A percentile compares a stretch with the other conserved stretches of the same genome.
phyloP scores from a whole-genome alignment of 2,888 invertebrate genomes.

The Ophion obscuratus region DNA sequence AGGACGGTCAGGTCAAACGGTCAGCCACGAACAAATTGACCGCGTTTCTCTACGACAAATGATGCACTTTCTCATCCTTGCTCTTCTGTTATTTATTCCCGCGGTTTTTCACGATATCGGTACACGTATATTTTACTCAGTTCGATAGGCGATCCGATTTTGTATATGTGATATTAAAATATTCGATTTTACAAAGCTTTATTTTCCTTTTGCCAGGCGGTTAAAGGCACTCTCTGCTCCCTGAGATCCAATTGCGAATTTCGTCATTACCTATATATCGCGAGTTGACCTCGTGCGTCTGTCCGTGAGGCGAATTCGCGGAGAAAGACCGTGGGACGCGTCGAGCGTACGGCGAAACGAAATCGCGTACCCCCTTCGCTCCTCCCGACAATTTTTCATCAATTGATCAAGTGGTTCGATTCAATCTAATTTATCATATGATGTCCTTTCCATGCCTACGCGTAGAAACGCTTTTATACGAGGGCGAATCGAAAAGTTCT shows the following conservation, averaged over 20 bases:
- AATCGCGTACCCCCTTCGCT: not conserved
- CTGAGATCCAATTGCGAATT: constrained; percentile 25
- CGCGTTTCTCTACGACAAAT: constrained; percentile 74
- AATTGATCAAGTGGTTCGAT: not conserved
- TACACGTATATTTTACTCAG: not conserved
- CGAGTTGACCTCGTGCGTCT: constrained; percentile 5
- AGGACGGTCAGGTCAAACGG: constrained; percentile 74
- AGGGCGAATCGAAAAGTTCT: no score
- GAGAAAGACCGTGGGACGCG: not conserved
- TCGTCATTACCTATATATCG: constrained; percentile 1
- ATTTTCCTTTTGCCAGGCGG: not conserved
- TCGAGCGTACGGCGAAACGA: constrained; percentile 12
- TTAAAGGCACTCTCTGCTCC: constrained; percentile 6
- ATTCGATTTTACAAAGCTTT: constrained; percentile 22
- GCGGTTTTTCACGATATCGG: not conserved
- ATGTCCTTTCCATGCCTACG: no score
- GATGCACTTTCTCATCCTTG: constrained; percentile 32
- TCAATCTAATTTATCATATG: not conserved
- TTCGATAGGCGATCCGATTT: not conserved
- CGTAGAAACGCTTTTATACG: no score
- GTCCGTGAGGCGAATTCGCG: constrained; percentile 18
- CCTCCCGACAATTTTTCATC: not conserved
- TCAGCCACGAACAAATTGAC: constrained; percentile 73
- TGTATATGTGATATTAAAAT: constrained; percentile 59
- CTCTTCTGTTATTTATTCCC: constrained; percentile 26